Percentiles rank a stretch among this genome's conserved stretches.
Evolutionary conservation across 2,888 invertebrate species (phyloP).

Genomic region (Osmoderma eremita): DNA sequence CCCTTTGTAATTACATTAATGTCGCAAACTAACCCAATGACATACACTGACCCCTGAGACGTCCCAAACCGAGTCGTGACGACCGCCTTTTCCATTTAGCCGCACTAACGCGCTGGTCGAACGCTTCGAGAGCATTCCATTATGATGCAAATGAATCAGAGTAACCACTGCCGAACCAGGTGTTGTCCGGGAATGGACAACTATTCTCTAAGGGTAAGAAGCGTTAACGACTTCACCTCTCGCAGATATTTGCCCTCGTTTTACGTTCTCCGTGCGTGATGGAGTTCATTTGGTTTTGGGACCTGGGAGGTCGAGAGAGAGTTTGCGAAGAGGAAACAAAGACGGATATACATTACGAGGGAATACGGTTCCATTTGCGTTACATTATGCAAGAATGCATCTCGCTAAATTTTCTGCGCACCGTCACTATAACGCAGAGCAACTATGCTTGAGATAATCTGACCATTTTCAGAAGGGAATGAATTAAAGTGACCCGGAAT

Average conservation of each 20-base stretch:
- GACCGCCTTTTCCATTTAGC: slow-evolving; percentile 45
- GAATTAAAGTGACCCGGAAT: slow-evolving; percentile 15
- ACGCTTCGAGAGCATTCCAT: slow-evolving; percentile 51
- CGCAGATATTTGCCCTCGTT: slow-evolving; percentile 59
- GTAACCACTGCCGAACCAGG: slow-evolving; percentile 60
- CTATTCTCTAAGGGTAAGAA: slow-evolving; percentile 60
- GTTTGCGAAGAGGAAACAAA: not conserved
- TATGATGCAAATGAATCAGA: slow-evolving; percentile 60
- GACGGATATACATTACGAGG: not conserved
- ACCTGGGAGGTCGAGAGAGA: slow-evolving; percentile 5
- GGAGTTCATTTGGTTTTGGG: slow-evolving; percentile 9
- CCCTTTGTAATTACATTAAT: slow-evolving; percentile 59
- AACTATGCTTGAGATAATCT: slow-evolving; percentile 19
- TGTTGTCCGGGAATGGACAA: slow-evolving; percentile 60
- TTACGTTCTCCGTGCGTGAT: slow-evolving; percentile 39
- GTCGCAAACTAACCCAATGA: slow-evolving; percentile 57
- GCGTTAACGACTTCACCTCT: slow-evolving; percentile 58
- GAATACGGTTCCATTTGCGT: slow-evolving; percentile 36
- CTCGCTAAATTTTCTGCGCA: slow-evolving; percentile 27
- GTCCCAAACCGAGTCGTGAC: slow-evolving; percentile 46
- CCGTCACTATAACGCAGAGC: not conserved
- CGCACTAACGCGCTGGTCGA: slow-evolving; percentile 30
- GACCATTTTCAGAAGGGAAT: slow-evolving; percentile 24
- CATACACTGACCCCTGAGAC: slow-evolving; percentile 55
- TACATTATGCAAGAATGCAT: slow-evolving; percentile 49